Evolutionary conservation across 2,888 invertebrate species (phyloP), one percentile per base, ranked within the genome.

Genomic region (Phalangium opilio): DNA sequence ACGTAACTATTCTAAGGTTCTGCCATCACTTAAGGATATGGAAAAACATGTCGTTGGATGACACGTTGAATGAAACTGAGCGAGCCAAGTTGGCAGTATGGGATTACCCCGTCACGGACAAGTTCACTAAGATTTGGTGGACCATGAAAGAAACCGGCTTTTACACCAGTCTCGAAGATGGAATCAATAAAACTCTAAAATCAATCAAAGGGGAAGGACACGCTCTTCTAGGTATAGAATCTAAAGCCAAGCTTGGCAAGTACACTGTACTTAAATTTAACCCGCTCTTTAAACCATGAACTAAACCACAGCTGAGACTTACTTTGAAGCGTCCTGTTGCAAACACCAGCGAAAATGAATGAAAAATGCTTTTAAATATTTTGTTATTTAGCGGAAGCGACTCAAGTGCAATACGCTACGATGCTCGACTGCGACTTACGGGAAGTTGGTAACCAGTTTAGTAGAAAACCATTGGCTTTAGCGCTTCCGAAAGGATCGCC

Each of bases 21-120:
- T 27, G 4, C 38, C 34, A n/a, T n/a, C 33, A 20, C 18, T 36
- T 41, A 61, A 86, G 89, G 59, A 93, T 95, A 58, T 96, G 96
- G 96, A 95, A 95, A 64, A 87, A 91, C 59, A 89, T 96, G 83
- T 90, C 90, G 33, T 69, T 96, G 18, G 90, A 95, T 64, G 93
- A 95, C 67, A 89, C 86, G 46, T 67, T 95, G 44, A 78, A 80
- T 18, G 84, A 89, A 49, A 76, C 86, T 3, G 90, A 95, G 62
- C 72, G 93, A 32, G 85, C 93, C 0, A 86, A 91, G 64, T 67
- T 95, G 14, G 95, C 96, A 0, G 96, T 96, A 0, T 96, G 95
- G 95, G 95, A 96, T 64, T 96, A 96, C 65, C 96, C 96, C 0
- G 90, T 96, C 0, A 90, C 90, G 61, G 93, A 96, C 67, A 95